A percentile compares a stretch with the other conserved stretches of the same genome.
These are phyloP conservation scores for Aphelocoma coerulescens DNA, from an alignment of 2,113 vertebrate species.

Conservation along the genomic window DNA sequence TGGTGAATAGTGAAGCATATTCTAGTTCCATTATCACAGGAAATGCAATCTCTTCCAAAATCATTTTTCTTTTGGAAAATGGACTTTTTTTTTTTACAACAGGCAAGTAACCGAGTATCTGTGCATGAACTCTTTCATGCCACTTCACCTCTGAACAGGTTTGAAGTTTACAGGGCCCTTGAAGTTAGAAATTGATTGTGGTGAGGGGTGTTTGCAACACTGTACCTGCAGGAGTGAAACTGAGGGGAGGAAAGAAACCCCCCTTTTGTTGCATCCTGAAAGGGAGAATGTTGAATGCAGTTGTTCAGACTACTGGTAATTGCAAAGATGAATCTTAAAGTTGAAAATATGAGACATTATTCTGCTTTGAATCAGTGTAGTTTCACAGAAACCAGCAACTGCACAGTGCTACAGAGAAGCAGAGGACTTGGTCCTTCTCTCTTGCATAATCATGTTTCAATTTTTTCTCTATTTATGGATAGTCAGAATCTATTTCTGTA, in stretches of 20 bases:
- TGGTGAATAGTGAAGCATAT: neutral
- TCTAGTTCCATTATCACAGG: neutral
- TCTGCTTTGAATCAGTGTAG: neutral
- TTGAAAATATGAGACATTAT: neutral
- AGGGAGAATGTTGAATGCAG: slow-evolving; percentile 62
- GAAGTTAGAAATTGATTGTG: slow-evolving; percentile 72
- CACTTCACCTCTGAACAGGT: slow-evolving; percentile 66
- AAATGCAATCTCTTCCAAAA: slow-evolving; percentile 51
- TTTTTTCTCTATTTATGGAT: neutral
- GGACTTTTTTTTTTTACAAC: slow-evolving; percentile 4
- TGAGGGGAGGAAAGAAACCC: slow-evolving; percentile 62
- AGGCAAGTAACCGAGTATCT: slow-evolving; percentile 37
- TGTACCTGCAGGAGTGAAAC: slow-evolving; percentile 60
- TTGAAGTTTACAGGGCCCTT: slow-evolving; percentile 67
- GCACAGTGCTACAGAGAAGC: neutral
- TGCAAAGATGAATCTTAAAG: slow-evolving; percentile 19
- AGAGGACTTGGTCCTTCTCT: neutral
- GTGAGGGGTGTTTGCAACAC: slow-evolving; percentile 63
- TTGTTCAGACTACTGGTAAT: slow-evolving; percentile 51
- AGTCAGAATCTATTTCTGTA: neutral
- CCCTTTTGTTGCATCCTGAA: slow-evolving; percentile 64
- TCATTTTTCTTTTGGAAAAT: slow-evolving; percentile 39
- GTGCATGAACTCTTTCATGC: slow-evolving; percentile 49
- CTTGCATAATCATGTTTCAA: neutral
- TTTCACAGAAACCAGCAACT: neutral